phyloP scores from a whole-genome alignment of 2,888 invertebrate genomes.

The Hipparchia sbordonii region DNA sequence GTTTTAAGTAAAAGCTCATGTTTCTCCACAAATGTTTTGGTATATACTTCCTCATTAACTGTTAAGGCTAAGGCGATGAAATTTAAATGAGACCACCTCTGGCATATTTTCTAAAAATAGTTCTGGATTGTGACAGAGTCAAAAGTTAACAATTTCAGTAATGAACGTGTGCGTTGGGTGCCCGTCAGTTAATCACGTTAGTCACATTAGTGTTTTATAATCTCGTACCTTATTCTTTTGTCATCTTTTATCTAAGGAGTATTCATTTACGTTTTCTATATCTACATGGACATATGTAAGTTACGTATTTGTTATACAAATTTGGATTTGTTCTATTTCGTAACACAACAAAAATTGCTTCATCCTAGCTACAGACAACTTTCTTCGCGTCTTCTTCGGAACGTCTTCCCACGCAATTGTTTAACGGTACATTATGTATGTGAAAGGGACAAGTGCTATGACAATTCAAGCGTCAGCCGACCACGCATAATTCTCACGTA shows the following conservation, averaged over 20 bases:
- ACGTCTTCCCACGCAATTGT: conserved; percentile 69
- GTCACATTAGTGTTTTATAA: neutral
- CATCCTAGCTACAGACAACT: conserved; percentile 49
- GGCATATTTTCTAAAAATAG: conserved; percentile 13
- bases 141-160: neutral
- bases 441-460: conserved; percentile 43
- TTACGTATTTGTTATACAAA: neutral
- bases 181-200: no score
- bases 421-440: conserved; percentile 47
- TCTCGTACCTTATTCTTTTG: neutral
- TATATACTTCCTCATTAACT: conserved; percentile 4
- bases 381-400: conserved; percentile 58
- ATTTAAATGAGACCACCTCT: conserved; percentile 7
- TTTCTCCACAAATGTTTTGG: neutral
- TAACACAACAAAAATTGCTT: conserved; percentile 43
- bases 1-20: conserved; percentile 4
- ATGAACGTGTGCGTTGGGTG: no score
- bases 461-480: conserved; percentile 23
- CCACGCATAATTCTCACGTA: conserved; percentile 30
- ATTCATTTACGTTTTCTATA: neutral
- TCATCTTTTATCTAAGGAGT: neutral
- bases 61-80: neutral
- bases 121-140: neutral
- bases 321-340: conserved; percentile 36
- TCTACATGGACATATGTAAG: neutral